Evolutionary conservation across 2,888 invertebrate genomes (phyloP).

Genomic region (Drosophila prostipennis): DNA sequence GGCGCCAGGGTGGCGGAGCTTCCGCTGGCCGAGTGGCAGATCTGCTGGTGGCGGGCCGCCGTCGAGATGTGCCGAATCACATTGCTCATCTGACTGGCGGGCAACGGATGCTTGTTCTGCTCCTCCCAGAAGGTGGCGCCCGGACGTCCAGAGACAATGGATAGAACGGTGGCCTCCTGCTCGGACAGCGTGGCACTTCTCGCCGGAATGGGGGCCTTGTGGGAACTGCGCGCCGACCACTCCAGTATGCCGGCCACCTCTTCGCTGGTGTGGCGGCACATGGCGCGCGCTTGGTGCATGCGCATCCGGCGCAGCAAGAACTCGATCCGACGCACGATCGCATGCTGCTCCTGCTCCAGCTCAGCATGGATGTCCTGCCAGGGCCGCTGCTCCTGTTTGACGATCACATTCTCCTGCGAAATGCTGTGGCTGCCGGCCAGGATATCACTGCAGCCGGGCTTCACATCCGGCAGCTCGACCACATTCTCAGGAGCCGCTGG

Average conservation of each 20-base stretch:
- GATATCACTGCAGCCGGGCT: slow-evolving; percentile 11
- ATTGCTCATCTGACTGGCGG: slow-evolving; percentile 86
- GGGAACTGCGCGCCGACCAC: slow-evolving; percentile 87
- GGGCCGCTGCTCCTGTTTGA: slow-evolving; percentile 43
- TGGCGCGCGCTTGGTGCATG: slow-evolving; percentile 90
- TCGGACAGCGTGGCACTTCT: slow-evolving; percentile 50
- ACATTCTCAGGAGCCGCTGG: slow-evolving; percentile 30
- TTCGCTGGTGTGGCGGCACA: slow-evolving; percentile 91
- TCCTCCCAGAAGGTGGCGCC: slow-evolving; percentile 77
- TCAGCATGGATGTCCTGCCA: slow-evolving; percentile 76
- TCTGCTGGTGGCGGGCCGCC: slow-evolving; percentile 80
- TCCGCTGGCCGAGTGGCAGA: slow-evolving; percentile 66
- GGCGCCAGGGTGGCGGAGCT: slow-evolving; percentile 65
- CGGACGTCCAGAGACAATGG: slow-evolving; percentile 75
- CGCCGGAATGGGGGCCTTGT: slow-evolving; percentile 51
- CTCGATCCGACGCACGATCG: slow-evolving; percentile 89
- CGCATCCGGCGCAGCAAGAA: slow-evolving; percentile 90
- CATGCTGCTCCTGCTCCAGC: slow-evolving; percentile 81
- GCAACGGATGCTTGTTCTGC: slow-evolving; percentile 84
- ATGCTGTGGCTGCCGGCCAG: neutral
- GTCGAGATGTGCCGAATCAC: slow-evolving; percentile 83
- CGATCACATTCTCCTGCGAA: slow-evolving; percentile 1
- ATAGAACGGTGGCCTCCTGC: slow-evolving; percentile 57
- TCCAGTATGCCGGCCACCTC: slow-evolving; percentile 92
- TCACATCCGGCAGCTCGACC: slow-evolving; percentile 36